phyloP scores from a whole-genome alignment of 2,888 invertebrate genomes.

The Meiosimyza decipiens region DNA sequence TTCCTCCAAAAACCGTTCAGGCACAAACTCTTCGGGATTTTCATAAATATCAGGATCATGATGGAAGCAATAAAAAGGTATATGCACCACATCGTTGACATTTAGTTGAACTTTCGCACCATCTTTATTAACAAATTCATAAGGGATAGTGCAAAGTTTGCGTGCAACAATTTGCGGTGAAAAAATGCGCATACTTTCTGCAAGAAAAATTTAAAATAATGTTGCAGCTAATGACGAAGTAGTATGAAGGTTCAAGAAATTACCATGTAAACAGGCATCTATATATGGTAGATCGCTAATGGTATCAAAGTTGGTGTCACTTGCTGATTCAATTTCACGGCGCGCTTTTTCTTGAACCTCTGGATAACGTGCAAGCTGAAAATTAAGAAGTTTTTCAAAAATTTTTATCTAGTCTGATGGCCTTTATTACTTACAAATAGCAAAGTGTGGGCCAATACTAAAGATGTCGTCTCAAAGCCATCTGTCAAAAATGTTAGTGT shows the following conservation, averaged over 20 bases:
- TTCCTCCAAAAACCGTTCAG: constrained; percentile 53
- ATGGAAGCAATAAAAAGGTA: constrained; percentile 56
- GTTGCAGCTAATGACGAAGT: neutral
- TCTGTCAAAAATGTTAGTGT: constrained; percentile 62
- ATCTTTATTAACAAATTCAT: constrained; percentile 53
- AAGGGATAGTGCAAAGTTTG: constrained; percentile 56
- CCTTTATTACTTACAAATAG: constrained; percentile 48
- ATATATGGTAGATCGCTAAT: constrained; percentile 57
- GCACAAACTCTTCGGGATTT: constrained; percentile 52
- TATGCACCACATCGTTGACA: constrained; percentile 47
- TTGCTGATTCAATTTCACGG: constrained; percentile 51
- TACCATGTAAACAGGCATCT: constrained; percentile 62
- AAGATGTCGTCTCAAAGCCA: constrained; percentile 61
- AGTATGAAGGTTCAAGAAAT: neutral
- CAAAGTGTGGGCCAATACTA: constrained; percentile 53
- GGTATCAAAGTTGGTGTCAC: constrained; percentile 53
- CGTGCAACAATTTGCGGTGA: constrained; percentile 49
- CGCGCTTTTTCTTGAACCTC: constrained; percentile 52
- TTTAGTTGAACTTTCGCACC: constrained; percentile 53
- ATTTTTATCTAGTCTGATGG: neutral
- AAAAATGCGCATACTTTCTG: constrained; percentile 59
- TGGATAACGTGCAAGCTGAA: constrained; percentile 53
- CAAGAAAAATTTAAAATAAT: neutral
- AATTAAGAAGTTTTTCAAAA: neutral
- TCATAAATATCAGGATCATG: constrained; percentile 55